phyloP scores from a whole-genome alignment of 2,888 invertebrate genomes.

The Phoenoteleia sp. region DNA sequence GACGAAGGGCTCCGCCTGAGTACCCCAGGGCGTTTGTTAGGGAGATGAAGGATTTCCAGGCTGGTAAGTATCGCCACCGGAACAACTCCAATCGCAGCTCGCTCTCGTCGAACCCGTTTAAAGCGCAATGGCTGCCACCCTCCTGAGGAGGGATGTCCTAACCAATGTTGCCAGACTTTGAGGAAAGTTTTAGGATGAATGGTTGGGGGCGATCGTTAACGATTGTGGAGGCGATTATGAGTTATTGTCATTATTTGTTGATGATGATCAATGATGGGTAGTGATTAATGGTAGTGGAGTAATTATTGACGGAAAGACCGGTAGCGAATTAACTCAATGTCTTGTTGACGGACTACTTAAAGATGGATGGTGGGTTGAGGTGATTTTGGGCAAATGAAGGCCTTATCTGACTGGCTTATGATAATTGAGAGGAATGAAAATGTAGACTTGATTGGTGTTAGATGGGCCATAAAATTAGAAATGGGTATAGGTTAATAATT shows the following conservation, averaged over 20 bases:
- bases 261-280: slow-evolving; percentile 41
- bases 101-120: slow-evolving; percentile 64
- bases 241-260: slow-evolving; percentile 47
- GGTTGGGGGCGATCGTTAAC: slow-evolving; percentile 19
- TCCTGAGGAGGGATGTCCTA: slow-evolving; percentile 55
- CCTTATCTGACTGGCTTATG: slow-evolving; percentile 11
- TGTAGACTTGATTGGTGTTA: too few species aligned
- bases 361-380: slow-evolving; percentile 23
- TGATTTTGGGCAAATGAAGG: not conserved
- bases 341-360: slow-evolving; percentile 26
- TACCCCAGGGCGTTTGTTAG: slow-evolving; percentile 75
- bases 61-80: slow-evolving; percentile 63
- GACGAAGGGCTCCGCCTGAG: slow-evolving; percentile 73
- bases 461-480: too few species aligned
- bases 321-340: slow-evolving; percentile 51
- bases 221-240: slow-evolving; percentile 34
- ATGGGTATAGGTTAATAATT: too few species aligned
- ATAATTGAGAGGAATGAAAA: slow-evolving; percentile 31
- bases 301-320: slow-evolving; percentile 49
- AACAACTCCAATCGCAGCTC: slow-evolving; percentile 68
- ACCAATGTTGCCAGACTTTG: slow-evolving; percentile 63
- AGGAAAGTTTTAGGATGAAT: slow-evolving; percentile 48
- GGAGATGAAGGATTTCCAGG: slow-evolving; percentile 67
- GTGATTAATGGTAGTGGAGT: slow-evolving; percentile 53
- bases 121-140: slow-evolving; percentile 67